phyloP scores from a whole-genome alignment of 2,888 invertebrate genomes.

The Phengaris alcon region DNA sequence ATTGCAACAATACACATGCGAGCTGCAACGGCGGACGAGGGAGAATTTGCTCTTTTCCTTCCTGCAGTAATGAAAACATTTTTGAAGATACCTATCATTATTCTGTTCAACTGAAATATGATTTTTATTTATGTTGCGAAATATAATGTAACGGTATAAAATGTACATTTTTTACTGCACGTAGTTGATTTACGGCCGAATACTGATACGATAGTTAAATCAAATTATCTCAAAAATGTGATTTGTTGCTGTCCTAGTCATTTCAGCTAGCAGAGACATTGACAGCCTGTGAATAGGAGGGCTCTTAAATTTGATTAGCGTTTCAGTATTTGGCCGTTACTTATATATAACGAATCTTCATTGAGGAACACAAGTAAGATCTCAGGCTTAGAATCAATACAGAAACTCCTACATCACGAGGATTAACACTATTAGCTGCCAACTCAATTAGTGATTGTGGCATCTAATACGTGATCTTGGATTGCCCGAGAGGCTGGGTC shows the following conservation, averaged over 20 bases:
- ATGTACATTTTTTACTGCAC: not conserved
- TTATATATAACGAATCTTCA: not conserved
- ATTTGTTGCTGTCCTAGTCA: too few relatives aligned
- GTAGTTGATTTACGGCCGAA: not conserved
- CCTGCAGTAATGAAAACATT: slow-evolving; percentile 28
- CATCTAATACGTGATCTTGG: not conserved
- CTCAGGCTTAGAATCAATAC: not conserved
- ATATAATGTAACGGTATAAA: not conserved
- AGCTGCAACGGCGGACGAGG: slow-evolving; percentile 51
- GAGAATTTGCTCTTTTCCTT: slow-evolving; percentile 58
- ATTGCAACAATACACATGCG: slow-evolving; percentile 75
- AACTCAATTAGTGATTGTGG: slow-evolving; percentile 1
- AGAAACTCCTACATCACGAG: not conserved
- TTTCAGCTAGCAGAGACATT: too few relatives aligned
- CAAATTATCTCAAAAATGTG: too few relatives aligned
- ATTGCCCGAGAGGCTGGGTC: not conserved
- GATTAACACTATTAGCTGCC: slow-evolving; percentile 19
- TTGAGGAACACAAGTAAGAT: not conserved
- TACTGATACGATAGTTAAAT: too few relatives aligned
- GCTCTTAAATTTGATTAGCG: too few relatives aligned
- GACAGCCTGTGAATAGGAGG: too few relatives aligned
- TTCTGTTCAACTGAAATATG: slow-evolving; percentile 26
- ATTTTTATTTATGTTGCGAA: slow-evolving; percentile 30
- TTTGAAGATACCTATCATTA: slow-evolving; percentile 27
- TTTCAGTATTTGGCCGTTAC: too few relatives aligned